phyloP scores from a whole-genome alignment of 2,888 invertebrate genomes.

The Tetramorium bicarinatum region DNA sequence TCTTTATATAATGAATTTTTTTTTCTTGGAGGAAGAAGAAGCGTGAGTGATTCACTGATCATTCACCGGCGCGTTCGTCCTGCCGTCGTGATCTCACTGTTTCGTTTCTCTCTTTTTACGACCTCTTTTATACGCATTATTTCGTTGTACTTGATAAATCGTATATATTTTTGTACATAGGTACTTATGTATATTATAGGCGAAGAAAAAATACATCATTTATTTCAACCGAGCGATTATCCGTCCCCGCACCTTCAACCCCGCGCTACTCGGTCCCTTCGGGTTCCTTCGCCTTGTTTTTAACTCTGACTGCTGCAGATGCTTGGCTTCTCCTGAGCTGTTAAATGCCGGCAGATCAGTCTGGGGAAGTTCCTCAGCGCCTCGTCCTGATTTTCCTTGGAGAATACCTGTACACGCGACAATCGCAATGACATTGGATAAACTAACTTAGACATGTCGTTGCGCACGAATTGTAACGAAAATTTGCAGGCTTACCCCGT shows the following conservation, averaged over 20 bases:
- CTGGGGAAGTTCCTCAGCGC: constrained; percentile 72
- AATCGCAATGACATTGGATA: not conserved
- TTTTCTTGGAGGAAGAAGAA: not conserved
- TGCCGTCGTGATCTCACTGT: constrained; percentile 19
- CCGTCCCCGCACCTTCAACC: constrained; percentile 26
- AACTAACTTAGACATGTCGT: not conserved
- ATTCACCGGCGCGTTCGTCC: not conserved
- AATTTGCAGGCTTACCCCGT: constrained; percentile 80
- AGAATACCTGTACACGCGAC: constrained; percentile 64
- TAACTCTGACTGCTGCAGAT: constrained; percentile 65
- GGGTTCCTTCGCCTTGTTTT: not conserved
- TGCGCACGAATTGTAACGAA: not conserved
- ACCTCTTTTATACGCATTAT: constrained; percentile 62
- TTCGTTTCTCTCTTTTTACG: constrained; percentile 59
- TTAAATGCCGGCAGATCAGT: constrained; percentile 75
- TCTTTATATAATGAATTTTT: not conserved
- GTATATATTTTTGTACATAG: constrained; percentile 82
- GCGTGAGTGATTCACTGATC: not conserved
- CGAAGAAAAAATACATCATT: constrained; percentile 12
- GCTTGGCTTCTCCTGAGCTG: constrained; percentile 66
- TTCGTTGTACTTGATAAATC: constrained; percentile 58
- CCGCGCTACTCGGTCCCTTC: not conserved
- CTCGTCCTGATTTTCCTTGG: constrained; percentile 68
- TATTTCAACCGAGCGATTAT: constrained; percentile 27
- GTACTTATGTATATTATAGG: constrained; percentile 75